Conservation (phyloP, 92 coral and sea anemone genomes). For the Porites evermanni region DNA sequence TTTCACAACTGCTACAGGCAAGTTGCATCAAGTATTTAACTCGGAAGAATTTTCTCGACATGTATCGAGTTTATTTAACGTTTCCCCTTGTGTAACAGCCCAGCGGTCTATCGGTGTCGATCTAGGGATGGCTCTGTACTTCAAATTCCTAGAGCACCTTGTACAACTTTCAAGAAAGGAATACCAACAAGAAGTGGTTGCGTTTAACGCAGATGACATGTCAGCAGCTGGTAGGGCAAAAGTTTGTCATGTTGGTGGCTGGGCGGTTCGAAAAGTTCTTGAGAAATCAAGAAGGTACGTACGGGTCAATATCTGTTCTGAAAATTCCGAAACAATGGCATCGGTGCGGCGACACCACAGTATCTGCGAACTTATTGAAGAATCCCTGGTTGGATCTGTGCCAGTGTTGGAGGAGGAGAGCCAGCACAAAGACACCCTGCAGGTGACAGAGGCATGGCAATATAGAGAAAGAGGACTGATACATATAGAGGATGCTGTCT, state of each 20-base stretch:
- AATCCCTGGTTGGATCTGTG: constrained; percentile 3
- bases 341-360: neutral
- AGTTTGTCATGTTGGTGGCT: constrained; percentile 22
- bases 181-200: neutral
- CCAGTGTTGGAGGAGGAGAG: neutral
- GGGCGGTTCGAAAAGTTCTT: constrained; percentile 32
- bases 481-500: constrained; percentile 28
- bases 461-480: constrained; percentile 12
- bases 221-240: neutral
- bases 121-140: neutral
- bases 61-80: neutral
- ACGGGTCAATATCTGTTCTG: neutral
- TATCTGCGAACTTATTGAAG: constrained; percentile 28
- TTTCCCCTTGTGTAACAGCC: neutral
- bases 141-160: neutral
- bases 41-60: neutral
- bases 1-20: neutral
- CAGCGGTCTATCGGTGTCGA: neutral
- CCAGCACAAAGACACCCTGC: constrained; percentile 29
- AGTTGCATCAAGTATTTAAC: neutral
- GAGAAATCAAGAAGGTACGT: constrained; percentile 7
- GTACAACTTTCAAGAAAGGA: neutral
- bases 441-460: constrained; percentile 31
- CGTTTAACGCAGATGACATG: constrained; percentile 4
- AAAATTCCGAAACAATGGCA: neutral